These are phyloP conservation scores for Orchesella flavescens DNA, from an alignment of 2,888 invertebrate species.

Conservation along the genomic window DNA sequence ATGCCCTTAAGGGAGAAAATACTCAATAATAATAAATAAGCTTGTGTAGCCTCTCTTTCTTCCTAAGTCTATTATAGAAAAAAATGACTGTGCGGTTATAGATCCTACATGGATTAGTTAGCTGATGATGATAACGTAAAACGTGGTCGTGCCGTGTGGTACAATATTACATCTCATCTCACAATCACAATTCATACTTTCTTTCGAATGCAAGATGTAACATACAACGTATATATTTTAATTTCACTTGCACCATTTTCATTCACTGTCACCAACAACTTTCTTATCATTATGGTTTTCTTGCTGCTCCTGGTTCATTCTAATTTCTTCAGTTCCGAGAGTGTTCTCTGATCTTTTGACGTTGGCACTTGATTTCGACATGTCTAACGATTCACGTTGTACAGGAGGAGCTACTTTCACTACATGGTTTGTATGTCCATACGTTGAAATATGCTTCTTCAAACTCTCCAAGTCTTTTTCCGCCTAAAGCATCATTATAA, in stretches of 20 bases:
- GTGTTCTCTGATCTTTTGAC: neutral
- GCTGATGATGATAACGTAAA: too few species aligned
- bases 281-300: neutral
- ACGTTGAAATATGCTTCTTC: conserved; percentile 66
- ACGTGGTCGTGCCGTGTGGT: neutral
- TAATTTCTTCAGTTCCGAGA: neutral
- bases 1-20: neutral
- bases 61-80: neutral
- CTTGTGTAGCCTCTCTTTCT: neutral
- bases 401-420: conserved; percentile 12
- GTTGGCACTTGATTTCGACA: conserved; percentile 24
- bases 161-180: neutral
- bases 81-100: conserved; percentile 47
- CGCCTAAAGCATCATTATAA: too few species aligned
- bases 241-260: neutral
- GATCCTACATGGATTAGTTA: neutral
- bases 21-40: neutral
- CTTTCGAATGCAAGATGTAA: neutral
- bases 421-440: conserved; percentile 10
- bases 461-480: conserved; percentile 70
- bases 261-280: neutral
- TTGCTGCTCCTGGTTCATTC: neutral
- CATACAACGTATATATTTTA: conserved; percentile 5
- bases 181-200: too few species aligned
- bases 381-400: neutral